Evolutionary conservation across 2,797 vertebrate species (phyloP).

Genomic region (Pogonophryne albipinna): DNA sequence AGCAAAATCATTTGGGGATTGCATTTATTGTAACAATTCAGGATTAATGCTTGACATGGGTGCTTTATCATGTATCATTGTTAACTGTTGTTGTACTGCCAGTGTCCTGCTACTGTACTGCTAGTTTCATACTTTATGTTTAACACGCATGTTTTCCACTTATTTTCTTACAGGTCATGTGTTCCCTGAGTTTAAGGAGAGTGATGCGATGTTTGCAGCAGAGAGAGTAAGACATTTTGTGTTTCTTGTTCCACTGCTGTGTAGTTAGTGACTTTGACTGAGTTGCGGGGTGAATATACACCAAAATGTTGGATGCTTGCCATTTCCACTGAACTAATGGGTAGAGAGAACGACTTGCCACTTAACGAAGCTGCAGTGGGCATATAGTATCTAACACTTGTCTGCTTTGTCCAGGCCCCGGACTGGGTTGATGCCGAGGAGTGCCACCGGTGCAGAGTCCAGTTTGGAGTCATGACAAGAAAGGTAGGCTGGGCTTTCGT

Average conservation of each 20-base stretch:
- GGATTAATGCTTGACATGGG: too few species aligned
- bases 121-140: too few species aligned
- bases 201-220: constrained; percentile 98
- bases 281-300: not conserved
- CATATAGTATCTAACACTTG: not conserved
- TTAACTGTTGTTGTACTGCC: not conserved
- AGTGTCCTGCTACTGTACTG: not conserved
- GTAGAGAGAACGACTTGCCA: not conserved
- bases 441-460: constrained; percentile 97
- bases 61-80: not conserved
- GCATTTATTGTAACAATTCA: too few species aligned
- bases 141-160: not conserved
- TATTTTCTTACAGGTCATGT: constrained; percentile 87
- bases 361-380: not conserved
- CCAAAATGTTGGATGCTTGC: not conserved
- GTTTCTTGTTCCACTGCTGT: not conserved
- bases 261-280: not conserved
- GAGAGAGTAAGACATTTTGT: constrained; percentile 89
- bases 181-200: constrained; percentile 99
- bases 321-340: not conserved
- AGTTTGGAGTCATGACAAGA: constrained; percentile 96
- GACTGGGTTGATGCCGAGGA: constrained; percentile 99
- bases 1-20: too few species aligned
- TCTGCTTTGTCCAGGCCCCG: constrained; percentile 87
- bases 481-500: constrained; percentile 87